These are phyloP conservation scores for Acromyrmex charruanus DNA, from an alignment of 1,140 invertebrate species.

Conservation along the genomic window DNA sequence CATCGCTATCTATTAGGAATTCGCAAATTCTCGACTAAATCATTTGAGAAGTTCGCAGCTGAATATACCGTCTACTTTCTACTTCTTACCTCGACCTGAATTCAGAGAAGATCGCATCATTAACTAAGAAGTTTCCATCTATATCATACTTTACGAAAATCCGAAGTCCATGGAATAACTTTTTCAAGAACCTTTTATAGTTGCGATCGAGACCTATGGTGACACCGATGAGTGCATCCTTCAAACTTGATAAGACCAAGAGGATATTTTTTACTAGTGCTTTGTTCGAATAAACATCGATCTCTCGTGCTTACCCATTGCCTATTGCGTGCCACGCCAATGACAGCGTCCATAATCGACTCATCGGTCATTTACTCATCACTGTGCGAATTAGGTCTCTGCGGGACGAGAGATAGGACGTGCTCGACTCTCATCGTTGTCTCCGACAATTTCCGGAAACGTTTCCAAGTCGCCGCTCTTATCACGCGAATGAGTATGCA, in stretches of 20 bases:
- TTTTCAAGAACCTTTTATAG: conserved; percentile 54
- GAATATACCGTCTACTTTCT: conserved; percentile 55
- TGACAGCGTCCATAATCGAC: conserved; percentile 25
- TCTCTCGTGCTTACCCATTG: background rate
- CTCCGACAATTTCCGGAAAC: conserved; percentile 29
- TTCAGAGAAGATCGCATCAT: conserved; percentile 66
- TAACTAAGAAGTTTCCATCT: conserved; percentile 70
- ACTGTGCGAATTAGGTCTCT: background rate
- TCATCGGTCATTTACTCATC: background rate
- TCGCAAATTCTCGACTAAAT: conserved; percentile 48
- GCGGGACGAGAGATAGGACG: background rate
- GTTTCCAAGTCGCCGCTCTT: background rate
- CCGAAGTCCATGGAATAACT: conserved; percentile 54
- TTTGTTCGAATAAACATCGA: conserved; percentile 47
- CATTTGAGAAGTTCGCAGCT: conserved; percentile 39
- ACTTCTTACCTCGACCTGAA: conserved; percentile 22
- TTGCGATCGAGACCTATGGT: conserved; percentile 56
- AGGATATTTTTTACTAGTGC: conserved; percentile 48
- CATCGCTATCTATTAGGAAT: conserved; percentile 1
- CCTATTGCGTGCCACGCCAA: background rate
- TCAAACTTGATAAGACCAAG: conserved; percentile 65
- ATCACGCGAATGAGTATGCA: background rate
- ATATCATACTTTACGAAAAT: conserved; percentile 71
- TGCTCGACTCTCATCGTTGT: background rate
- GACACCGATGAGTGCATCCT: conserved; percentile 46